A percentile compares a stretch with the other conserved stretches of the same genome.
phyloP scores from a whole-genome alignment of 2,888 invertebrate genomes.

The Zonitis immaculata region DNA sequence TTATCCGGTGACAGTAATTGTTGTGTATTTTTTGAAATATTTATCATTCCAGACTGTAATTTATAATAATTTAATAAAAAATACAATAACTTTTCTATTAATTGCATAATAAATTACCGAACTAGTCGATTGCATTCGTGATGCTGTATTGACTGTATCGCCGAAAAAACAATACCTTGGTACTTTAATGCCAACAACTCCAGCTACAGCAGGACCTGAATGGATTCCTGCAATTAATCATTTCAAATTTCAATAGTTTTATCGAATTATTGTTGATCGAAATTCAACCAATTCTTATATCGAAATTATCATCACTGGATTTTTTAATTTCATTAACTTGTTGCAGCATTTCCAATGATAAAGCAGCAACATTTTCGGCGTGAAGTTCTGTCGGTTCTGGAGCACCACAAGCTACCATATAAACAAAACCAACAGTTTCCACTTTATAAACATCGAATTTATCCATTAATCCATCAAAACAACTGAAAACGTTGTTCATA shows the following conservation, averaged over 20 bases:
- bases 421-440: conserved; percentile 83
- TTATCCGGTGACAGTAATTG: conserved; percentile 60
- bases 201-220: conserved; percentile 83
- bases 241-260: neutral
- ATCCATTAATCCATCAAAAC: conserved; percentile 77
- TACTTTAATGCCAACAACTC: conserved; percentile 78
- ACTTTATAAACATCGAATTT: conserved; percentile 83
- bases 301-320: conserved; percentile 52
- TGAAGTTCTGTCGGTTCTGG: conserved; percentile 71
- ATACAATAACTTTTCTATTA: neutral
- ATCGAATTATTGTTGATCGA: no score
- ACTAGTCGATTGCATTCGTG: conserved; percentile 76
- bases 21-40: conserved; percentile 70
- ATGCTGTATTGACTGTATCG: conserved; percentile 87
- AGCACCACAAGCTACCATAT: conserved; percentile 86
- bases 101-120: no score
- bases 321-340: conserved; percentile 60
- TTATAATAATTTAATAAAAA: no score
- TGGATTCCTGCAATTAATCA: conserved; percentile 65
- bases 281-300: conserved; percentile 64
- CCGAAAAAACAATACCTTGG: conserved; percentile 88
- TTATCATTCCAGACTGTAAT: conserved; percentile 64
- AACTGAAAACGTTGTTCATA: conserved; percentile 78
- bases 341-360: conserved; percentile 68
- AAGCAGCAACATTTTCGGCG: conserved; percentile 69